phyloP scores from a whole-genome alignment of 2,888 invertebrate genomes.

The Oscheius sp. region DNA sequence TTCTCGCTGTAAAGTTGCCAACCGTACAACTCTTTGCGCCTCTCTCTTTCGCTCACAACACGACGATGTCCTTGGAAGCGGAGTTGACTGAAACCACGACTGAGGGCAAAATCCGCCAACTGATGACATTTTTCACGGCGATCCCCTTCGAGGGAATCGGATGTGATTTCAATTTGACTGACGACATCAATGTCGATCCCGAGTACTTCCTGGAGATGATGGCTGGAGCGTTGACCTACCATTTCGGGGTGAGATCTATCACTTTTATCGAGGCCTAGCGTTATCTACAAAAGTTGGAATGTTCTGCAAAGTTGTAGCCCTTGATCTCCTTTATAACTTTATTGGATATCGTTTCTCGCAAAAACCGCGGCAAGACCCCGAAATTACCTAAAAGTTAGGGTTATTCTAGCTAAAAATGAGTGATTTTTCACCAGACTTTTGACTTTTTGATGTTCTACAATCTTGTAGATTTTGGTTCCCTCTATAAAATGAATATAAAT shows the following conservation, averaged over 20 bases:
- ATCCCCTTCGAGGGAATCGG: constrained; percentile 18
- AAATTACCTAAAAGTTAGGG: no score
- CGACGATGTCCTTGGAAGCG: background rate
- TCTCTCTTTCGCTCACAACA: background rate
- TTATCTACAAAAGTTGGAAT: no score
- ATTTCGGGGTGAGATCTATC: constrained; percentile 2
- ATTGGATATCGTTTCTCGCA: no score
- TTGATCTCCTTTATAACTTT: no score
- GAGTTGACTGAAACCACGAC: constrained; percentile 23
- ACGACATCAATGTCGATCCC: background rate
- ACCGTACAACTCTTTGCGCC: background rate
- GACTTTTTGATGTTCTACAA: no score
- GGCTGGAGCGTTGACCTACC: constrained; percentile 22
- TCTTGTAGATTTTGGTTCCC: no score
- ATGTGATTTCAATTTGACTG: background rate
- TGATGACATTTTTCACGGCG: constrained; percentile 14
- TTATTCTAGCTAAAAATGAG: no score
- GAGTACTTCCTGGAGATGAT: constrained; percentile 30
- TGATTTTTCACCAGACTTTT: no score
- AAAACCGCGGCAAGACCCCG: no score
- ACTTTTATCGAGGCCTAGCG: no score
- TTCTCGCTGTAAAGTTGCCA: background rate
- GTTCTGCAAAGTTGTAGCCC: no score
- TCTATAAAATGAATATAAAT: no score
- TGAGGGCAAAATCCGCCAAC: constrained; percentile 14